phyloP scores from a whole-genome alignment of 2,113 vertebrate species.

The Sula dactylatra region DNA sequence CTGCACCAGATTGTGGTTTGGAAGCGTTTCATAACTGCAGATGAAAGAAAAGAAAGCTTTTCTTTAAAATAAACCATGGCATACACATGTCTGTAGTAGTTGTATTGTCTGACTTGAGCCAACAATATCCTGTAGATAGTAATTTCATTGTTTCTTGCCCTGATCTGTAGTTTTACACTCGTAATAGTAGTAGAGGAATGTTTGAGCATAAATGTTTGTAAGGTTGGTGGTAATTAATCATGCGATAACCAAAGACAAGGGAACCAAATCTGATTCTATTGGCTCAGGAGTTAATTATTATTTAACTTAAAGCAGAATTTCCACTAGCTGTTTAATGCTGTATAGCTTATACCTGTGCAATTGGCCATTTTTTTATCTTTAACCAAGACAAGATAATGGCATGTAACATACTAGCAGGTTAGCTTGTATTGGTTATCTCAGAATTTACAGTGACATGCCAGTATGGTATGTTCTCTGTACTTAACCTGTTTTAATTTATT shows the following conservation, averaged over 20 bases:
- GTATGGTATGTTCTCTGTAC: not conserved
- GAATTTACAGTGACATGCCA: conserved; percentile 1
- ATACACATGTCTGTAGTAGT: not conserved
- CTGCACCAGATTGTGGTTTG: not conserved
- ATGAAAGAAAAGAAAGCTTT: not conserved
- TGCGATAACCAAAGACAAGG: not conserved
- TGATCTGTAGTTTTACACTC: not conserved
- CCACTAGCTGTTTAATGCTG: not conserved
- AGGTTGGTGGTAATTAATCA: not conserved
- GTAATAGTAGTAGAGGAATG: not conserved
- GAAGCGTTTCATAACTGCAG: not conserved
- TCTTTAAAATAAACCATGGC: not conserved
- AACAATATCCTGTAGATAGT: not conserved
- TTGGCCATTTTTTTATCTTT: not conserved
- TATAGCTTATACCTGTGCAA: not conserved
- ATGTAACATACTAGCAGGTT: not conserved
- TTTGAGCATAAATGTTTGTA: not conserved
- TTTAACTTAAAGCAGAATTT: not conserved
- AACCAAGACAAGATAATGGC: not conserved
- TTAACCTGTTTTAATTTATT: not conserved
- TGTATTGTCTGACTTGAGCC: not conserved
- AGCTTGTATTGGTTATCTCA: not conserved
- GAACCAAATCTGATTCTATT: not conserved
- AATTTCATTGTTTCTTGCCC: not conserved
- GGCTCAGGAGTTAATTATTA: not conserved